Evolutionary conservation across 1,140 invertebrate genomes (phyloP), one percentile per base, ranked within the genome.

Genomic region (Callitettix versicolor): DNA sequence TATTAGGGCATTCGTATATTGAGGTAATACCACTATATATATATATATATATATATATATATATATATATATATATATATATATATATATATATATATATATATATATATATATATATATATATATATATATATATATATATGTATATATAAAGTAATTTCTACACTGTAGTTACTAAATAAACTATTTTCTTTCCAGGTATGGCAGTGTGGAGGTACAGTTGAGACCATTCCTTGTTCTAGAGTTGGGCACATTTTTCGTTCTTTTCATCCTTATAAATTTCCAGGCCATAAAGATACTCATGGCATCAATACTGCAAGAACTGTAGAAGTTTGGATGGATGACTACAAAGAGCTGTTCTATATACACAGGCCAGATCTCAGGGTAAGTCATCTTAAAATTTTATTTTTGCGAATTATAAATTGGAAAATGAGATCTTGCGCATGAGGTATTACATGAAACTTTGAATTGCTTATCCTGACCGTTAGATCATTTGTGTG

Each of bases 181-280:
- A 41, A 1, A 43, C 43, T 43, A 15, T 26, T 46, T 52, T 1
- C 53, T 0, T 86, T 82, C 67, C 74, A 93, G 88, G 82, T 95
- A 0, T 99, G 96, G 96, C 93, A 95, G 74, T 99, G 95, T 68
- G 95, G 95, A 1, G 95, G 95, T 0, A 77, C 77, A 40, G 79
- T 99, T 1, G 91, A 98, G 73, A 96, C 97, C 42, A 83, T 86
- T 0, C 91, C 95, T 0, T 98, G 96, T 68, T 96, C 92, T 4
- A 86, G 95, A 66, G 95, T 99, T 0, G 96, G 93, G 0, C 96
- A 99, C 70, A 81, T 99, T n/a, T 99, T 98, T 68, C 78, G 95
- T 64, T 91, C 86, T 72, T 89, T 88, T 41, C 92, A 89, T 9
- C 91, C 91, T 0, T 94, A 95, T 63, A 86, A 85, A 1, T 95